Evolutionary conservation across 2,888 invertebrate genomes (phyloP).

Genomic region (Baccha elongata): DNA sequence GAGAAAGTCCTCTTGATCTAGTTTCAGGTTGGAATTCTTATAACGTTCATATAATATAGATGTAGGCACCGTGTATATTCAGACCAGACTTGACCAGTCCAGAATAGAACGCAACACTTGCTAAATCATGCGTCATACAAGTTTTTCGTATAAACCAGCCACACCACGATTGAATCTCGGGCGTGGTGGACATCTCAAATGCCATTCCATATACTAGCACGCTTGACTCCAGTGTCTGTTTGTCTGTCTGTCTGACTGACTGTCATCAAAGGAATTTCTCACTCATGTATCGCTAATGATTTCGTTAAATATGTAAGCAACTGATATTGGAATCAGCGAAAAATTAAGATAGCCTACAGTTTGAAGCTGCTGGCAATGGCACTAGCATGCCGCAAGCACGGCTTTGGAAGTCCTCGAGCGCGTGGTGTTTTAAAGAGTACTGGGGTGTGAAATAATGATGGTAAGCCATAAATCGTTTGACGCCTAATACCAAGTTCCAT

Average conservation of each 20-base stretch:
- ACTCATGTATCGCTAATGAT: conserved; percentile 70
- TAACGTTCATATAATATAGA: conserved; percentile 14
- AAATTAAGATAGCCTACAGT: conserved; percentile 60
- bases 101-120: conserved; percentile 53
- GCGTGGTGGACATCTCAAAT: conserved; percentile 66
- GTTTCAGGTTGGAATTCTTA: conserved; percentile 53
- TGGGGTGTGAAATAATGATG: conserved; percentile 73
- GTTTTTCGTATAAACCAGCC: conserved; percentile 35
- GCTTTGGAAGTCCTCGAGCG: conserved; percentile 28
- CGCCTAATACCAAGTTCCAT: conserved; percentile 68
- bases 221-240: neutral
- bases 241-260: conserved; percentile 38
- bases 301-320: conserved; percentile 68
- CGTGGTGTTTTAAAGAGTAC: conserved; percentile 18
- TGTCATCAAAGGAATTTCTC: conserved; percentile 67
- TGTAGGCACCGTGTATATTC: neutral
- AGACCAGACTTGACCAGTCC: conserved; percentile 8
- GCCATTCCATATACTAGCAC: conserved; percentile 37
- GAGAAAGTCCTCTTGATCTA: conserved; percentile 68
- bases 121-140: conserved; percentile 66
- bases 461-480: conserved; percentile 73
- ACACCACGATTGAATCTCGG: conserved; percentile 52
- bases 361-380: conserved; percentile 1
- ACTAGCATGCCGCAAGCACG: conserved; percentile 1
- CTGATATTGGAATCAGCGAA: conserved; percentile 65